Percentiles rank a stretch among this genome's conserved stretches.
Evolutionary conservation across 2,888 invertebrate genomes (phyloP).

Genomic region (Netelia inedita): DNA sequence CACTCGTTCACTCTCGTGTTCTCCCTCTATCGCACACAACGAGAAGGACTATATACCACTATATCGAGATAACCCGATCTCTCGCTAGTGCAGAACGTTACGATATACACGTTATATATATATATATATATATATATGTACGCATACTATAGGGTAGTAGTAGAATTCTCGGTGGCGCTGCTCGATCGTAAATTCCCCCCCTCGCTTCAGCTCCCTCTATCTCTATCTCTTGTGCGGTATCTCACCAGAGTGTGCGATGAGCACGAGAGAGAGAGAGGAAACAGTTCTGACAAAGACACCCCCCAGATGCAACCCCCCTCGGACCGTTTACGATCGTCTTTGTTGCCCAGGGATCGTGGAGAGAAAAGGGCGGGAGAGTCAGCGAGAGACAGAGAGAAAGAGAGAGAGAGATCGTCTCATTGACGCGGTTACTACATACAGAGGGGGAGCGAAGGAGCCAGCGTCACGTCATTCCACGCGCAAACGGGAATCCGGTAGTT

Average conservation of each 20-base stretch:
- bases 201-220: slow-evolving; percentile 22
- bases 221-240: slow-evolving; percentile 53
- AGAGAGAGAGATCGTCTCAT: slow-evolving; percentile 44
- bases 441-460: slow-evolving; percentile 16
- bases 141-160: slow-evolving; percentile 30
- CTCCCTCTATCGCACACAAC: neutral
- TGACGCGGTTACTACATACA: neutral
- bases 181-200: slow-evolving; percentile 63
- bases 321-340: slow-evolving; percentile 69
- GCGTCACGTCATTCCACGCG: slow-evolving; percentile 65
- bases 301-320: slow-evolving; percentile 56
- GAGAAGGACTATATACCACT: slow-evolving; percentile 24
- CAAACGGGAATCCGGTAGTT: slow-evolving; percentile 1
- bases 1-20: slow-evolving; percentile 7
- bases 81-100: slow-evolving; percentile 45
- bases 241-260: slow-evolving; percentile 57
- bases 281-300: slow-evolving; percentile 26
- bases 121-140: slow-evolving; percentile 11
- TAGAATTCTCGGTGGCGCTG: slow-evolving; percentile 60
- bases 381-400: neutral
- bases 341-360: slow-evolving; percentile 46
- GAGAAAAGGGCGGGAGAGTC: neutral
- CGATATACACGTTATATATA: slow-evolving; percentile 1
- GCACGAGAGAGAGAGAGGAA: slow-evolving; percentile 43
- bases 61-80: slow-evolving; percentile 67